Evolutionary conservation across 1,140 invertebrate genomes (phyloP), one percentile per base, ranked within the genome.

Genomic region (Orius insidiosus): DNA sequence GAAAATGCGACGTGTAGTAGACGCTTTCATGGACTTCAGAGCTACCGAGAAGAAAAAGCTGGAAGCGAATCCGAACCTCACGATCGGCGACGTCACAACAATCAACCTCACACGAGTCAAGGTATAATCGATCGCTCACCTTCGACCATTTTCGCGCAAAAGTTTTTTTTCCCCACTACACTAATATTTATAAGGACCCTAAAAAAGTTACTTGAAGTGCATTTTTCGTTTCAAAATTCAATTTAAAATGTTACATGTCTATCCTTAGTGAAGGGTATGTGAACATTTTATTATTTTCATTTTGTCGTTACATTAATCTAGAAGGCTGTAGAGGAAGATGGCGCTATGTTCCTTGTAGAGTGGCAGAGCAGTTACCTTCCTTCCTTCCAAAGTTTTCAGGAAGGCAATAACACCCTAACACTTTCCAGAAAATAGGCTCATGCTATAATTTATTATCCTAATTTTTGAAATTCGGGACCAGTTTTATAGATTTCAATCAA

Each of bases 71-170:
- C 65, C 73, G 1, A 65, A 73, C 38, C 56, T 80, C 3, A 70
- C 65, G 2, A 65, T 89, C 32, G 86, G 87, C 5, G 82, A 92
- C 66, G 83, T 94, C 1, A 87, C n/a, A 0, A 80, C 85, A 2
- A 63, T 93, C 0, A 96, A 96, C 67, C 65, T 94, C 44, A 95
- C 86, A 0, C 74, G 75, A 60, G 46, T 92, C 44, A 63, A 69
- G 63, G 84, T 85, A 69, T n/a, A 33, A 33, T 8, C 32, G 32
- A 33, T n/a, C n/a, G n/a, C 7, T n/a, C 7, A 33, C 7, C n/a
- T 33, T 33, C 32, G n/a, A 33, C 32, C 32, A 15, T 8, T 39
- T n/a, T n/a, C n/a, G n/a, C n/a, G n/a, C n/a, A n/a, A n/a, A n/a
- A n/a, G n/a, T n/a, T n/a, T n/a, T n/a, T n/a, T n/a, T n/a, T n/a